Conservation (phyloP, 2,113 vertebrate genomes). For the Eclectus roratus region DNA sequence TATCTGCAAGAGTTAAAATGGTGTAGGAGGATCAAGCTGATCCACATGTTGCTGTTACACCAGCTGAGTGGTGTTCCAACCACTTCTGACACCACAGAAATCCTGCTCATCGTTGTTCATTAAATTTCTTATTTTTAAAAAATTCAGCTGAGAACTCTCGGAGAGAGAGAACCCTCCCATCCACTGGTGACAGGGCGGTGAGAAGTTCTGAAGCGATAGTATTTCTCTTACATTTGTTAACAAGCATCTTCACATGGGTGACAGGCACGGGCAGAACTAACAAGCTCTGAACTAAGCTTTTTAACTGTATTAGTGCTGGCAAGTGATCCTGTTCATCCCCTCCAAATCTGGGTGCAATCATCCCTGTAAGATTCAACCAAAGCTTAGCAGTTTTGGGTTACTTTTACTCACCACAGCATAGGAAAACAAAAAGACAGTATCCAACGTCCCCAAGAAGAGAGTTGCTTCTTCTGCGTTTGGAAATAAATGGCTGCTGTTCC, state of each 20-base stretch:
- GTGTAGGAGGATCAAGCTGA: background rate
- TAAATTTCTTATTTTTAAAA: background rate
- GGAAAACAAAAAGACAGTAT: constrained; percentile 94
- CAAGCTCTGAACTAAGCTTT: background rate
- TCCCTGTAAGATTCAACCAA: background rate
- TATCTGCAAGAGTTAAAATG: background rate
- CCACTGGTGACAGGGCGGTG: background rate
- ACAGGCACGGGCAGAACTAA: background rate
- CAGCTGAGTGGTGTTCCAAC: too few species aligned
- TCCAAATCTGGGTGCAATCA: background rate
- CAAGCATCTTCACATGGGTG: background rate
- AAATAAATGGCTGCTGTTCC: constrained; percentile 86
- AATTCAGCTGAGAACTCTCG: background rate
- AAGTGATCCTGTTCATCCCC: background rate
- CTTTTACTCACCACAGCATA: constrained; percentile 90
- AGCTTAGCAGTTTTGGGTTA: background rate
- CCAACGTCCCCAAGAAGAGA: constrained; percentile 88
- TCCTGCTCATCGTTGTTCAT: background rate
- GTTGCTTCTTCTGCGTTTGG: constrained; percentile 83
- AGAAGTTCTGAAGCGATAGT: background rate
- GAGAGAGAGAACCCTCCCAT: background rate
- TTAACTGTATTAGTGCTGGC: background rate
- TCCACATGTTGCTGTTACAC: background rate
- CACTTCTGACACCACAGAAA: background rate
- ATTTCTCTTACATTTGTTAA: background rate